Conservation (phyloP, 2,113 vertebrate species). For the Eptatretus burgeri region DNA sequence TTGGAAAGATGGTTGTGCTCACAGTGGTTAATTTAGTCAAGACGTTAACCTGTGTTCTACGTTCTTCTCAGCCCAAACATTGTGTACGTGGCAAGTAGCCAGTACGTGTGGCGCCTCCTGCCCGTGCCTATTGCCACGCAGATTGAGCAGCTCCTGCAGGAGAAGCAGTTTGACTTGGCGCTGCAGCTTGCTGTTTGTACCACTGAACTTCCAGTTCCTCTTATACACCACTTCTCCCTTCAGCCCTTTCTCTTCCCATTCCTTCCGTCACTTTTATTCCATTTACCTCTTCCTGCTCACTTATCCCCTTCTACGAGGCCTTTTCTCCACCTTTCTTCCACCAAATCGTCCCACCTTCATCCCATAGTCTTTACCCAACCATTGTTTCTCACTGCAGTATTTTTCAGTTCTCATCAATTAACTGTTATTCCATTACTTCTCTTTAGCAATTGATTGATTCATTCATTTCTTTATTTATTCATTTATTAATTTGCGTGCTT, state of each 20-base stretch:
- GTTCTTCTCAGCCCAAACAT: conserved; percentile 36
- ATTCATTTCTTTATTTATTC: too few relatives aligned
- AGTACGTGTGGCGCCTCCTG: conserved; percentile 93
- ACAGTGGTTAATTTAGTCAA: too few relatives aligned
- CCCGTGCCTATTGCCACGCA: conserved; percentile 77
- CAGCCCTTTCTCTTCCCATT: neutral
- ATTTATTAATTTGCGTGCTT: too few relatives aligned
- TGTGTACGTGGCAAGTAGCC: conserved; percentile 92
- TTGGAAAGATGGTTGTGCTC: too few relatives aligned
- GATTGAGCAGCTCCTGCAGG: conserved; percentile 77
- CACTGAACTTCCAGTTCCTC: neutral
- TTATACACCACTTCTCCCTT: too few relatives aligned
- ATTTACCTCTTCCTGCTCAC: neutral
- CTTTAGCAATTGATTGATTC: too few relatives aligned
- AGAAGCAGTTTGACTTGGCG: conserved; percentile 92
- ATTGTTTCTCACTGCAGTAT: too few relatives aligned
- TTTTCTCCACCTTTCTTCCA: neutral
- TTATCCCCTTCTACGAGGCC: neutral
- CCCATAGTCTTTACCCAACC: too few relatives aligned
- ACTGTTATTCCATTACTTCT: too few relatives aligned
- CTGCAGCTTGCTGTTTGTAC: conserved; percentile 67
- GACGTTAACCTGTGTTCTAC: too few relatives aligned
- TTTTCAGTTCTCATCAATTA: too few relatives aligned
- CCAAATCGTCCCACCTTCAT: too few relatives aligned
- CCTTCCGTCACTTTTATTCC: neutral